These are phyloP conservation scores for Amblyornis subalaris DNA, from an alignment of 2,113 vertebrate genomes.

Conservation along the genomic window DNA sequence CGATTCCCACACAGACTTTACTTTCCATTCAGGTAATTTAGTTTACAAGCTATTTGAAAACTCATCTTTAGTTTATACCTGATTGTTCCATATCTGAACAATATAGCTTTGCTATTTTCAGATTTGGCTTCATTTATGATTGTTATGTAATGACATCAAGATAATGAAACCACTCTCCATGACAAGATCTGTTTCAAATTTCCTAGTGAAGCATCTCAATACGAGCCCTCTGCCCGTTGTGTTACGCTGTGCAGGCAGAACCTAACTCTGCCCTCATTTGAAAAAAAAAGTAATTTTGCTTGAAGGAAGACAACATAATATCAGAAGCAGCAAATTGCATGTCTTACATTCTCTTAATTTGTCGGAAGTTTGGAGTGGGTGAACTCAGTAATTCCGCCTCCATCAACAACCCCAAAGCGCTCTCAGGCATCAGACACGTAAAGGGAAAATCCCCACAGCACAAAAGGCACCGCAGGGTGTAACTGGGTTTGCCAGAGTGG, in stretches of 20 bases:
- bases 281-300: background rate
- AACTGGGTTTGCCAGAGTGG: background rate
- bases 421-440: background rate
- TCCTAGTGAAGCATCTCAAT: background rate
- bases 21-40: background rate
- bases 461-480: background rate
- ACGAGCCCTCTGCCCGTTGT: background rate
- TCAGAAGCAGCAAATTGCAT: background rate
- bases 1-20: background rate
- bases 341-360: background rate
- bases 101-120: background rate
- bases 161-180: background rate
- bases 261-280: background rate
- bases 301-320: background rate
- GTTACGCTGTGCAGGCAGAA: background rate
- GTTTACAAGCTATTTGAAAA: background rate
- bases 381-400: background rate
- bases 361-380: background rate
- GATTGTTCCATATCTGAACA: background rate
- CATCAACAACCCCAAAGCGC: background rate
- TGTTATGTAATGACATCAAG: background rate
- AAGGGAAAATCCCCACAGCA: background rate
- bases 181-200: background rate
- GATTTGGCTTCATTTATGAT: background rate
- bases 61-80: background rate